Conservation (phyloP, 2,797 vertebrate genomes). For the Tolypeutes matacus region DNA sequence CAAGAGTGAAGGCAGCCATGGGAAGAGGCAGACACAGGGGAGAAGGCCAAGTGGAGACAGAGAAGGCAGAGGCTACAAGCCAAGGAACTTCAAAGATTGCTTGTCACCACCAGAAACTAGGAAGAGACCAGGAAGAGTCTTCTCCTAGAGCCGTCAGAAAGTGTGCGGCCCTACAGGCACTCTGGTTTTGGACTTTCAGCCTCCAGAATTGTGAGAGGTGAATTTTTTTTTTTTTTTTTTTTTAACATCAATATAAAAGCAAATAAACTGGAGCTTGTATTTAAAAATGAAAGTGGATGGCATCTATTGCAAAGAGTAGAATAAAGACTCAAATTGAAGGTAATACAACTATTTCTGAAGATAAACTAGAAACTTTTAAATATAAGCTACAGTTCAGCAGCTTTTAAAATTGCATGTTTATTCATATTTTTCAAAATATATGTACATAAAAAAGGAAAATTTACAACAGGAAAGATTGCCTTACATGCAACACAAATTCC, state of each 20-base stretch:
- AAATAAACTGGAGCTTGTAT: conserved; percentile 48
- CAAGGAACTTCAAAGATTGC: too few relatives aligned
- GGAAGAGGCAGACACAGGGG: too few relatives aligned
- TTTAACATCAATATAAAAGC: conserved; percentile 21
- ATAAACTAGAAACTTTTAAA: conserved; percentile 64
- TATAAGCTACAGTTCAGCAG: conserved; percentile 77
- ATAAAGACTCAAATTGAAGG: conserved; percentile 4
- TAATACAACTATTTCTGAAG: conserved; percentile 1
- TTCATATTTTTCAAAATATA: conserved; percentile 86
- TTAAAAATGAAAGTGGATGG: conserved; percentile 52
- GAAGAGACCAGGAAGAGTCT: too few relatives aligned
- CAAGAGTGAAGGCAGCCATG: too few relatives aligned
- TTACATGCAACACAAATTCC: conserved; percentile 85
- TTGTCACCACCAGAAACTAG: too few relatives aligned
- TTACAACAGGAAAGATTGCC: conserved; percentile 86
- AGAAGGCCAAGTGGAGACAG: too few relatives aligned
- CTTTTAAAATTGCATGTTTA: conserved; percentile 85
- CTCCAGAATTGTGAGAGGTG: too few relatives aligned
- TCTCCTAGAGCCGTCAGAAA: too few relatives aligned
- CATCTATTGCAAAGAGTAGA: neutral
- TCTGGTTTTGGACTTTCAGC: too few relatives aligned
- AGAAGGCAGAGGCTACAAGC: too few relatives aligned
- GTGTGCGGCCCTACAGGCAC: too few relatives aligned
- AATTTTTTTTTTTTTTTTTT: too few relatives aligned
- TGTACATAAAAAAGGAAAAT: conserved; percentile 87